phyloP scores from a whole-genome alignment of 2,113 vertebrate genomes.

The Mormoops blainvillei region DNA sequence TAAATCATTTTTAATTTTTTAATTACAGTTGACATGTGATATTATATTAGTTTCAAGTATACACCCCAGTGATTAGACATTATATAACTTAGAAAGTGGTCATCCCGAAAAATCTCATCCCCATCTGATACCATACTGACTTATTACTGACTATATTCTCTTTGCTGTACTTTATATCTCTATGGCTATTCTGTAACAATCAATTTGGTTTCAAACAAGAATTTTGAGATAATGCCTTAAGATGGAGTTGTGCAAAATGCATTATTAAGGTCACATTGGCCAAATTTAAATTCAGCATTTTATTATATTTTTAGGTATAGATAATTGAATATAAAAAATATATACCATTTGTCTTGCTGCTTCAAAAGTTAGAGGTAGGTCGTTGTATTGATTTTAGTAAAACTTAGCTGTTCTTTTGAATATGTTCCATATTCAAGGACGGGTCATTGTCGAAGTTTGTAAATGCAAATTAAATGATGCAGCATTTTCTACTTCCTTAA shows the following conservation, averaged over 20 bases:
- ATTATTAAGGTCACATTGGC: not conserved
- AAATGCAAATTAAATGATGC: not conserved
- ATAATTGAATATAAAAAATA: constrained; percentile 37
- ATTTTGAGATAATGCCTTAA: not conserved
- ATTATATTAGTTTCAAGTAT: too few species aligned
- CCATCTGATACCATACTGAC: too few species aligned
- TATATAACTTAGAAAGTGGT: too few species aligned
- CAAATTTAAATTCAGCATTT: not conserved
- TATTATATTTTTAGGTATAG: not conserved
- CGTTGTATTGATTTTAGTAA: not conserved
- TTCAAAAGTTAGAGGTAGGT: not conserved
- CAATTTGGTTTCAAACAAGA: not conserved
- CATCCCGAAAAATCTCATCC: too few species aligned
- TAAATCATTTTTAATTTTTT: too few species aligned
- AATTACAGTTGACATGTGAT: too few species aligned
- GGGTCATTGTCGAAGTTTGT: not conserved
- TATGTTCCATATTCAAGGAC: not conserved
- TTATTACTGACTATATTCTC: too few species aligned
- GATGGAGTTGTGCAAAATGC: not conserved
- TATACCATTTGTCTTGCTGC: not conserved
- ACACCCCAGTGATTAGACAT: too few species aligned
- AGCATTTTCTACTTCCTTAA: not conserved
- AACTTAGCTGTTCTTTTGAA: not conserved
- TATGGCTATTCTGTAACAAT: too few species aligned
- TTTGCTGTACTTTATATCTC: too few species aligned